Evolutionary conservation across 2,797 vertebrate species (phyloP), one percentile per base, ranked within the genome.

Genomic region (Melanotaenia trifasciata): DNA sequence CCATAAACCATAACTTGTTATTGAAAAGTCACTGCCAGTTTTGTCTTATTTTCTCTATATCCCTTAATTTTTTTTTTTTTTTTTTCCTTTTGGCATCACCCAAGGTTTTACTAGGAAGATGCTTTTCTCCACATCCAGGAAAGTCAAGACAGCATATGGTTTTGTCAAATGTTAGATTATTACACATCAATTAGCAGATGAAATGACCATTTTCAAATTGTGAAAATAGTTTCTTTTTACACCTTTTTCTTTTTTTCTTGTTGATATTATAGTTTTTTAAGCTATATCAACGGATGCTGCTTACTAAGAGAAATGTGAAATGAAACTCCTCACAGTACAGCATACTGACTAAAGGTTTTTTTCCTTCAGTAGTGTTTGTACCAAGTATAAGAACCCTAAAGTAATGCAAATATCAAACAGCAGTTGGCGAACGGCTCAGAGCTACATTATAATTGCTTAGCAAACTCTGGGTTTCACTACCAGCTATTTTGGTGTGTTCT

Each of bases 81-180:
- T 58, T 53, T 30, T 22, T 24, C 36, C 47, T 2, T 47, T 69
- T 76, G 57, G 75, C 36, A 0, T 80, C 64, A 61, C 70, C 70
- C 58, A 64, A 64, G 58, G 58, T 68, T 58, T 78, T 58, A 36
- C 77, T 68, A 67, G 72, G 82, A 62, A 50, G 57, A 59, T 50
- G 60, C 65, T 28, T 70, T 81, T 71, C 69, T 58, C 56, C 53
- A 59, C 70, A 56, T 72, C 64, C 72, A 13, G n/a, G 69, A 74
- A 54, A 64, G 75, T 38, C 72, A 78, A 72, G 38, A 70, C 30
- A 28, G 38, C 5, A 58, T 36, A 24, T 1, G 20, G 18, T 47
- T 47, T 47, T 47, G 45, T 47, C 5, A n/a, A n/a, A n/a, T 47
- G 5, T 9, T 20, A 5, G 5, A 20, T 47, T 18, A 40, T 20